Evolutionary conservation across 2,113 vertebrate genomes (phyloP).

Genomic region (Periophthalmodon schlosseri): DNA sequence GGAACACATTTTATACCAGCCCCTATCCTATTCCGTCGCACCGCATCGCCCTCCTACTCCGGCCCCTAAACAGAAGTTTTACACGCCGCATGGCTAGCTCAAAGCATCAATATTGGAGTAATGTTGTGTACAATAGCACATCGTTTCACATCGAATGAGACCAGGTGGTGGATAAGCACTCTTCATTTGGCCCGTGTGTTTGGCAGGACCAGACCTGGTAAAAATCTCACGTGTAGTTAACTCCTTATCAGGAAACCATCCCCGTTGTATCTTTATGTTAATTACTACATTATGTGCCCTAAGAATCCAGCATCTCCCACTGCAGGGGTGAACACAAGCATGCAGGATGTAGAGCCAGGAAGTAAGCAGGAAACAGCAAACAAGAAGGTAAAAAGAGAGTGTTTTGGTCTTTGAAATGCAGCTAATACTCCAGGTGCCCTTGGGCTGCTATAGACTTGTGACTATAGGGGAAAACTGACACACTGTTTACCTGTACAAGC

Average conservation of each 20-base stretch:
- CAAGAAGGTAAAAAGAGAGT: constrained; percentile 7
- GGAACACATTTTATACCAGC: constrained; percentile 47
- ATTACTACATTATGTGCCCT: constrained; percentile 39
- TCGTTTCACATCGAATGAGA: constrained; percentile 49
- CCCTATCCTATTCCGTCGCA: constrained; percentile 46
- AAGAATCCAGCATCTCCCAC: constrained; percentile 18
- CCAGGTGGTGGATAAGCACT: constrained; percentile 48
- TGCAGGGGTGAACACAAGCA: constrained; percentile 12
- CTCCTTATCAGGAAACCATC: constrained; percentile 10
- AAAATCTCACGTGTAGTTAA: constrained; percentile 1
- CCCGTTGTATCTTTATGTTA: constrained; percentile 33
- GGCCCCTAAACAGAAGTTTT: constrained; percentile 30
- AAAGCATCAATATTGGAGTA: constrained; percentile 51
- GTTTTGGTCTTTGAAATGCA: constrained; percentile 30
- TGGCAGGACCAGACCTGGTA: constrained; percentile 20
- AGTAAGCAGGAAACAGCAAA: constrained; percentile 4
- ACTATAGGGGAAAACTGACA: constrained; percentile 17
- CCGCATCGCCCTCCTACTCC: constrained; percentile 41
- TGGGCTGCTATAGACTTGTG: constrained; percentile 12
- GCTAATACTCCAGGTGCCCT: constrained; percentile 25
- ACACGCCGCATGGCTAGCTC: constrained; percentile 22
- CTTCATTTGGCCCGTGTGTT: constrained; percentile 40
- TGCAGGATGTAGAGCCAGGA: constrained; percentile 9
- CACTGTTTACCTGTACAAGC: constrained; percentile 21
- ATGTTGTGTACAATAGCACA: constrained; percentile 60